Evolutionary conservation across 2,888 invertebrate species (phyloP), one percentile per base, ranked within the genome.

Genomic region (Meganola albula): DNA sequence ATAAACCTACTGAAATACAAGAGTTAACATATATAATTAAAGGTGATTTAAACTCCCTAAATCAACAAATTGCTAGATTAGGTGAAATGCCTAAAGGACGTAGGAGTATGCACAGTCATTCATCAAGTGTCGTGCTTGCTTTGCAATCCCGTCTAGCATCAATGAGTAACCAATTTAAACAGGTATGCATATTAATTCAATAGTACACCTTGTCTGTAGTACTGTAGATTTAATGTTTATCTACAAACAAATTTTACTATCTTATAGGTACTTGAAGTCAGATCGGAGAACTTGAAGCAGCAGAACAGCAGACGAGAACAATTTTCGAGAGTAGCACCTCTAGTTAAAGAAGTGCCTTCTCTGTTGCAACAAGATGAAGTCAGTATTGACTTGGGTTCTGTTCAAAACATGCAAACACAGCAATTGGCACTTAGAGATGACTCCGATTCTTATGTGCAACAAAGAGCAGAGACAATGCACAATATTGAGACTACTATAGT

Each of bases 401-500:
- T 86, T 11, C 59, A 56, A 54, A 80, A 43, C 73, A 77, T 64
- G 40, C 69, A 75, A 58, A 57, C 87, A 80, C 70, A 93, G 58
- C 91, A 94, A 53, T 84, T 92, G 52, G 87, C 93, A 25, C 86
- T 94, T 58, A 92, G 95, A 61, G 95, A 96, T 77, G 93, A 95
- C 73, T 91, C 93, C 28, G 97, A 98, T 64, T 89, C 92, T 27
- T 99, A 98, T 83, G 90, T 98, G 22, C 94, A 95, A 62, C 93
- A 93, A 61, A 89, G 99, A 58, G 97, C 97, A 21, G 97, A 98
- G 73, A 97, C 99, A 1, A 99, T 99, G 98, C 97, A 99, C 75
- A 98, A 95, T 71, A 99, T 99, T 63, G 99, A 99, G 80, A 95
- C 96, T 29, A 99, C 99, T 10, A 99, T 99, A 60, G 97, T 99